Evolutionary conservation across 2,888 invertebrate species (phyloP).

Genomic region (Sinotaia quadrata): DNA sequence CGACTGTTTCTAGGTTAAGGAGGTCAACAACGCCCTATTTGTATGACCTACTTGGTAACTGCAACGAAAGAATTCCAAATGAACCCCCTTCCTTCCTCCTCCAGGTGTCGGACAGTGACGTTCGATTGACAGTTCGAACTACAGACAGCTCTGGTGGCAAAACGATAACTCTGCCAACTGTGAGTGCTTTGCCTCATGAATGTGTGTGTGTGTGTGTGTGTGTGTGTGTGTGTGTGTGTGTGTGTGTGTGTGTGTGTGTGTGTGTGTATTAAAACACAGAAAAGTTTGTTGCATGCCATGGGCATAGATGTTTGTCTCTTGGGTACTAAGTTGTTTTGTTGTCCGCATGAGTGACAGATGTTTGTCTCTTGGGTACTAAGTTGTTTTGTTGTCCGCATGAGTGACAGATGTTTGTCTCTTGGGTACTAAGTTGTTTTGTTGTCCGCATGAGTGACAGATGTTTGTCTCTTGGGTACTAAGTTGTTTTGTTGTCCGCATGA

Average conservation of each 20-base stretch:
- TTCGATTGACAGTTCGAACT: slow-evolving; percentile 50
- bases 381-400: too few relatives aligned
- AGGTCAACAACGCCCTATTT: neutral
- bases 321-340: too few relatives aligned
- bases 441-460: too few relatives aligned
- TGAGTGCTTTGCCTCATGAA: slow-evolving; percentile 9
- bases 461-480: too few relatives aligned
- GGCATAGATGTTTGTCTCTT: too few relatives aligned
- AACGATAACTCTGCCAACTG: slow-evolving; percentile 43
- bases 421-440: too few relatives aligned
- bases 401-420: too few relatives aligned
- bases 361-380: too few relatives aligned
- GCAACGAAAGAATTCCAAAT: slow-evolving; percentile 39
- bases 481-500: too few relatives aligned
- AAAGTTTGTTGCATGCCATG: too few relatives aligned
- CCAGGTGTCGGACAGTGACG: slow-evolving; percentile 44
- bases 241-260: slow-evolving; percentile 2
- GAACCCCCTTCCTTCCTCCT: slow-evolving; percentile 53
- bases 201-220: slow-evolving; percentile 14
- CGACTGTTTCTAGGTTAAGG: neutral
- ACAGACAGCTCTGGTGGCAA: slow-evolving; percentile 35
- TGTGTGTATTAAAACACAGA: neutral
- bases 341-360: too few relatives aligned
- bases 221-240: slow-evolving; percentile 16
- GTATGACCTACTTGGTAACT: slow-evolving; percentile 53